A percentile compares a stretch with the other conserved stretches of the same genome.
phyloP scores from a whole-genome alignment of 2,113 vertebrate genomes.

The Paradisaea rubra region DNA sequence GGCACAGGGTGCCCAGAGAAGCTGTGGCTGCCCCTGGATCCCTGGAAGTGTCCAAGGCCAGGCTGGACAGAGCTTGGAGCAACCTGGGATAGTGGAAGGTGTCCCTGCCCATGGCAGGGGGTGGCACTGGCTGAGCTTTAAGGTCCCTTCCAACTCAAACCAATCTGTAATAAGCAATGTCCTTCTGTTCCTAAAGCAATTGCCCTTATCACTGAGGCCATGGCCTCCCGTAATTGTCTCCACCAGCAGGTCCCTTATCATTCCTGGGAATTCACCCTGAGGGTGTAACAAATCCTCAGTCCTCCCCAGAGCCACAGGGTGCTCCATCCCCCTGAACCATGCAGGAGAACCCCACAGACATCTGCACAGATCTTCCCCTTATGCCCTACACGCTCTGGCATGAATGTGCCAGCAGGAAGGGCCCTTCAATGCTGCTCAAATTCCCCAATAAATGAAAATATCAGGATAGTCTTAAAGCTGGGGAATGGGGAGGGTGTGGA shows the following conservation, averaged over 20 bases:
- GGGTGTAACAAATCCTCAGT: not conserved
- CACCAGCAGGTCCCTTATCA: not conserved
- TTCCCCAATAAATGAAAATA: not conserved
- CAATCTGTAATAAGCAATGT: not conserved
- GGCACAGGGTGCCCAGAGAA: not conserved
- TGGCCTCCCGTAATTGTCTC: not conserved
- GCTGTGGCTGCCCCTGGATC: not conserved
- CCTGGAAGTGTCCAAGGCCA: not conserved
- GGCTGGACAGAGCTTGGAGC: fast-evolving
- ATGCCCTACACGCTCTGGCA: not conserved
- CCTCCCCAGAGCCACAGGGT: not conserved
- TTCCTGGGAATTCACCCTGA: not conserved
- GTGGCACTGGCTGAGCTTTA: not conserved
- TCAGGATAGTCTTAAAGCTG: not conserved
- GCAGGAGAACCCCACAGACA: not conserved
- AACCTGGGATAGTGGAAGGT: not conserved
- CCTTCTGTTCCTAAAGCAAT: not conserved
- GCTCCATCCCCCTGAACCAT: not conserved
- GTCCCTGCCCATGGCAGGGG: not conserved
- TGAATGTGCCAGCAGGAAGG: not conserved
- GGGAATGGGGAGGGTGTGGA: not conserved
- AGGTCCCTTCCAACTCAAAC: not conserved
- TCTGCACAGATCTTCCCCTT: not conserved
- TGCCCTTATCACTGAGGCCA: not conserved
- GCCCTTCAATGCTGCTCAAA: not conserved